Conservation (phyloP, 1,140 invertebrate genomes). For the Drosophila funebris region DNA sequence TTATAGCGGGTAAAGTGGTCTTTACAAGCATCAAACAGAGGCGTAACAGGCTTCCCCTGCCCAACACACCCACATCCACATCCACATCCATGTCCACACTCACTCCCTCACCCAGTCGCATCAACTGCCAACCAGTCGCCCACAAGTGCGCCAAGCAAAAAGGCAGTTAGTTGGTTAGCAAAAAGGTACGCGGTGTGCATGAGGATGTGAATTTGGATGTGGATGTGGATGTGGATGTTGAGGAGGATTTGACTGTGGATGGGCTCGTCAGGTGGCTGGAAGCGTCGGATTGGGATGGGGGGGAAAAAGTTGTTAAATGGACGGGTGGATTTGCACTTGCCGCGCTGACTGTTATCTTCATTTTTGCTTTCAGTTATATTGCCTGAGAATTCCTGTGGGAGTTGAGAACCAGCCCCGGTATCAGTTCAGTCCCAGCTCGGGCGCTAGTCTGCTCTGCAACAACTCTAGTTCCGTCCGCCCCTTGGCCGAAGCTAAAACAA, state of each 20-base stretch:
- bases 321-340: constrained; percentile 83
- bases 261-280: constrained; percentile 30
- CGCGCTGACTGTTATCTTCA: constrained; percentile 80
- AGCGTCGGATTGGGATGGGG: not conserved
- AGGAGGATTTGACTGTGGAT: too few relatives aligned
- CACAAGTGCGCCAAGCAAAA: constrained; percentile 62
- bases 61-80: not conserved
- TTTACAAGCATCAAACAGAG: constrained; percentile 81
- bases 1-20: constrained; percentile 83
- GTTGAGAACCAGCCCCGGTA: constrained; percentile 19
- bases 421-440: not conserved
- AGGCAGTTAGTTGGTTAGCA: constrained; percentile 78
- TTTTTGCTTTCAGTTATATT: constrained; percentile 84
- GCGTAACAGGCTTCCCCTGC: constrained; percentile 25
- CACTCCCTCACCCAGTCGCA: not conserved
- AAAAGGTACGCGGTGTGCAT: constrained; percentile 22
- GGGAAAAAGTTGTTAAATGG: constrained; percentile 80
- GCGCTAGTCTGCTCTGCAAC: not conserved
- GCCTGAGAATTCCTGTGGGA: constrained; percentile 83
- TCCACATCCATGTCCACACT: constrained; percentile 17
- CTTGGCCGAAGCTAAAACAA: constrained; percentile 57
- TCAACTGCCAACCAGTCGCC: constrained; percentile 23
- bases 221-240: not conserved
- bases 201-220: constrained; percentile 5
- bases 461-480: not conserved